Evolutionary conservation across 2,888 invertebrate genomes (phyloP).

Genomic region (Aphidoletes aphidimyza): DNA sequence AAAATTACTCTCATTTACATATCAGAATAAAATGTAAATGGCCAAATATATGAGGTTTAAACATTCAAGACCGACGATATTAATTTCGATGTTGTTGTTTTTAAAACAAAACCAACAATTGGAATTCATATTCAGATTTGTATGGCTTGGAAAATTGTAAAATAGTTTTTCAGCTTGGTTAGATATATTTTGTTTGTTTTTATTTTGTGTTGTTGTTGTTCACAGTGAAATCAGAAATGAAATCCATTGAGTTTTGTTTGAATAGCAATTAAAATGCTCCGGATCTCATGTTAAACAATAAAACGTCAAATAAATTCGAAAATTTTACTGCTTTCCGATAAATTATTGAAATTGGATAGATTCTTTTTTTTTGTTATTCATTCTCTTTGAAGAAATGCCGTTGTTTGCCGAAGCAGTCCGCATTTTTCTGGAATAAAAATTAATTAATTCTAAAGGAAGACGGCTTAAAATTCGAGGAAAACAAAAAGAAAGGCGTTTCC

Average conservation of each 20-base stretch:
- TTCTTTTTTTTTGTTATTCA: too few species aligned
- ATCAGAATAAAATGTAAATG: slow-evolving; percentile 23
- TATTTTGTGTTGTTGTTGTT: background rate
- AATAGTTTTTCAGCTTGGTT: background rate
- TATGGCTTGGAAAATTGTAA: slow-evolving; percentile 19
- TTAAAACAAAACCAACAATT: background rate
- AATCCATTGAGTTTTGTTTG: background rate
- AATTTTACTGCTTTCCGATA: background rate
- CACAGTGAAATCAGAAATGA: background rate
- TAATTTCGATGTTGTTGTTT: background rate
- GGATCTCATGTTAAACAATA: background rate
- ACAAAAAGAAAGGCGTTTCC: slow-evolving; percentile 7
- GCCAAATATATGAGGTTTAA: too few species aligned
- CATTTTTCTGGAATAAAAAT: background rate
- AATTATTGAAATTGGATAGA: slow-evolving; percentile 27
- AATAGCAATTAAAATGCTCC: background rate
- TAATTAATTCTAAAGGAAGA: slow-evolving; percentile 17
- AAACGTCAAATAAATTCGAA: slow-evolving; percentile 11
- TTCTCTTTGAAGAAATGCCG: background rate
- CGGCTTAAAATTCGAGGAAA: background rate
- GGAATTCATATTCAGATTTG: background rate
- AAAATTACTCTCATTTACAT: background rate
- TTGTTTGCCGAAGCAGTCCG: background rate
- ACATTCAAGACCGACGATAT: background rate
- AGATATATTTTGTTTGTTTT: background rate